phyloP scores from a whole-genome alignment of 2,797 vertebrate genomes.

The Eptatretus atami region DNA sequence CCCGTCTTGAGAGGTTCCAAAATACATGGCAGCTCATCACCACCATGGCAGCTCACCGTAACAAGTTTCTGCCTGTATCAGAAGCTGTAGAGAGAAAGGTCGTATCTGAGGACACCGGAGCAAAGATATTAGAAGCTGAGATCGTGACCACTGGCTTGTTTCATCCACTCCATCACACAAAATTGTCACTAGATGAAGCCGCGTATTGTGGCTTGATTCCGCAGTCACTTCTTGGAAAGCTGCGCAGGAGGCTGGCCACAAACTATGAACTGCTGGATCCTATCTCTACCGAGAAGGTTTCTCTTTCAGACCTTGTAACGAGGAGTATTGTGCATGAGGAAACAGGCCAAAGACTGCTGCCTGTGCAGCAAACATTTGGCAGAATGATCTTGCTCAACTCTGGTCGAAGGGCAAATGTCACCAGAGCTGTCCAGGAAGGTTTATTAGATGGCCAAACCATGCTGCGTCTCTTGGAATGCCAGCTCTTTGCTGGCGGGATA shows the following conservation, averaged over 20 bases:
- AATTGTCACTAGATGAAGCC: constrained; percentile 25
- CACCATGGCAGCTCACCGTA: constrained; percentile 11
- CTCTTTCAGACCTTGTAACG: constrained; percentile 26
- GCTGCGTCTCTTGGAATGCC: constrained; percentile 41
- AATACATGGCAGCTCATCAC: constrained; percentile 18
- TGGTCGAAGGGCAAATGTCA: constrained; percentile 42
- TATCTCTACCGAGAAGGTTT: constrained; percentile 45
- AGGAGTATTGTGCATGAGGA: constrained; percentile 29
- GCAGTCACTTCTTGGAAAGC: constrained; percentile 15
- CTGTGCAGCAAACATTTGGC: constrained; percentile 39
- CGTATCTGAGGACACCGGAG: constrained; percentile 27
- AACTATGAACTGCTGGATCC: constrained; percentile 45
- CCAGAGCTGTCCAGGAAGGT: constrained; percentile 48
- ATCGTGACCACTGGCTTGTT: constrained; percentile 26
- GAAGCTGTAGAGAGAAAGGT: constrained; percentile 26
- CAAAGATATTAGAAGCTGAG: constrained; percentile 41
- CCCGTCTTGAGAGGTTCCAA: constrained; percentile 25
- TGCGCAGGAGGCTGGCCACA: constrained; percentile 19
- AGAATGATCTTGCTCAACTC: constrained; percentile 42
- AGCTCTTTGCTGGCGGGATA: constrained; percentile 74
- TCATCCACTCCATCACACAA: constrained; percentile 12
- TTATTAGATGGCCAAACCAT: constrained; percentile 43
- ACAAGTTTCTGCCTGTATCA: constrained; percentile 17
- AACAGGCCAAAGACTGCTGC: constrained; percentile 33
- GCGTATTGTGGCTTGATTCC: constrained; percentile 20